Evolutionary conservation across 2,797 vertebrate genomes (phyloP).

Genomic region (Molossus alvarezi): DNA sequence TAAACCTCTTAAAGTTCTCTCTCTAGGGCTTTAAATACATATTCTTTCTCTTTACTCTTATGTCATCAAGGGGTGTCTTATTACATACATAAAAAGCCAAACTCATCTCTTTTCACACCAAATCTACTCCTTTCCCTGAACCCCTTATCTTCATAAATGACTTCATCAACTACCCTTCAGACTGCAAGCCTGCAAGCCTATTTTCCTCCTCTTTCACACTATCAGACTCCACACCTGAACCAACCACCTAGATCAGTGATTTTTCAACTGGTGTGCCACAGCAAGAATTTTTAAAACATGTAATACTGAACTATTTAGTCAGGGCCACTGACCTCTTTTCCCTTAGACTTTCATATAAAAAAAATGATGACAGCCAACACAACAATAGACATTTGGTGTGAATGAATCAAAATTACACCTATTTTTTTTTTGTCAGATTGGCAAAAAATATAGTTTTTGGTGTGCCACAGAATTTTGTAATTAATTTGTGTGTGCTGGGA

Average conservation of each 20-base stretch:
- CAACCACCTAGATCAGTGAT: background rate
- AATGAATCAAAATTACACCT: too few relatives aligned
- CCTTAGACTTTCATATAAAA: too few relatives aligned
- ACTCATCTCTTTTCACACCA: background rate
- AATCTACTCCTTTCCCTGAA: background rate
- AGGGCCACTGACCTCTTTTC: too few relatives aligned
- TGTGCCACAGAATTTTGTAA: background rate
- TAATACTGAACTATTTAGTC: background rate
- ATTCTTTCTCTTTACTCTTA: conserved; percentile 3
- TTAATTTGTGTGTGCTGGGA: background rate
- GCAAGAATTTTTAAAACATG: background rate
- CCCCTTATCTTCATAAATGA: conserved; percentile 21
- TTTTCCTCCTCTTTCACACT: background rate
- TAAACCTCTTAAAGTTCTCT: background rate
- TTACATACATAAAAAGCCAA: background rate
- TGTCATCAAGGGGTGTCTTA: background rate
- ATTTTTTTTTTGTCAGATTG: too few relatives aligned
- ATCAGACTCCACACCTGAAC: background rate
- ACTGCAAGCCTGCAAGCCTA: background rate
- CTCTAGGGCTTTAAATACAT: background rate
- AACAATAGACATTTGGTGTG: too few relatives aligned
- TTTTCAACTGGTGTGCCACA: background rate
- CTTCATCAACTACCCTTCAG: background rate
- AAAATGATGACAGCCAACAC: too few relatives aligned
- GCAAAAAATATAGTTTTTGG: background rate